Evolutionary conservation across 2,797 vertebrate species (phyloP).

Genomic region (Tamandua tetradactyla): DNA sequence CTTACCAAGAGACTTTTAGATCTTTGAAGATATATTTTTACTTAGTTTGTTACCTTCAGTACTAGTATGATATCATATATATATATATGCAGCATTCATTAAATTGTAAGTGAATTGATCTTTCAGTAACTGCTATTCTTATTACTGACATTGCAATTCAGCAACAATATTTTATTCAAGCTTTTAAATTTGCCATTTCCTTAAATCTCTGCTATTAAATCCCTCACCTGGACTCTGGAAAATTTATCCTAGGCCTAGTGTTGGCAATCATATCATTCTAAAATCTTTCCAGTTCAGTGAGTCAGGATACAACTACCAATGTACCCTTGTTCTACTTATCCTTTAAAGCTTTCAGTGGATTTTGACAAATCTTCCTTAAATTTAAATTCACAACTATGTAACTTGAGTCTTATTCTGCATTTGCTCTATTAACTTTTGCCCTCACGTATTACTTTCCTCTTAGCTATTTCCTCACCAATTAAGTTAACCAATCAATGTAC

Average conservation of each 20-base stretch:
- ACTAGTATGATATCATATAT: background rate
- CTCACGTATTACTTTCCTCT: background rate
- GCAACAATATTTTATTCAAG: background rate
- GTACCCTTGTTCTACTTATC: background rate
- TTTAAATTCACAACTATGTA: slow-evolving; percentile 17
- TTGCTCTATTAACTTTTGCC: background rate
- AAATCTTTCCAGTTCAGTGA: background rate
- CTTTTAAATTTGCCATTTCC: background rate
- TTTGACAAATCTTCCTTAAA: background rate
- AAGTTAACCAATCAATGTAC: background rate
- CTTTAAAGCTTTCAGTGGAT: background rate
- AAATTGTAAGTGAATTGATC: background rate
- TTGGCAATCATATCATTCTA: background rate
- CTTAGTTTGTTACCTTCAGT: background rate
- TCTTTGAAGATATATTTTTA: background rate
- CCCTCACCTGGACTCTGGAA: background rate
- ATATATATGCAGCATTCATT: background rate
- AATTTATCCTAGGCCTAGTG: background rate
- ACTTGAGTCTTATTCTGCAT: background rate
- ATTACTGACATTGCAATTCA: background rate
- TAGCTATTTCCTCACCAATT: background rate
- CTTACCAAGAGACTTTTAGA: background rate
- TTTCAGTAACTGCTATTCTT: background rate
- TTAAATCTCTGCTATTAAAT: background rate
- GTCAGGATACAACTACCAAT: background rate